Conservation (phyloP, 2,888 invertebrate genomes). For the Bellardia bayeri region DNA sequence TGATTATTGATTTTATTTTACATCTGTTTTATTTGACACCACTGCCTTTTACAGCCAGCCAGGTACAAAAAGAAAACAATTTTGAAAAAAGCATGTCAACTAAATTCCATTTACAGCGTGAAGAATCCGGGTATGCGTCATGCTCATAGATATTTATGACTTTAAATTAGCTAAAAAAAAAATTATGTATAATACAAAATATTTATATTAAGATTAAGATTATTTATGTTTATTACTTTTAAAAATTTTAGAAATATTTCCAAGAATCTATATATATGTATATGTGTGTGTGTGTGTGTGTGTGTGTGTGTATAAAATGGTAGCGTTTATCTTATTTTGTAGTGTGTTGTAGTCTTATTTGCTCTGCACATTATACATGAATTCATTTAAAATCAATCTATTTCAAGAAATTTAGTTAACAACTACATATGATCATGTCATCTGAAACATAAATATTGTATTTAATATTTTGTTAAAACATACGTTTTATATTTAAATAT, state of each 20-base stretch:
- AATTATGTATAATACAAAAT: neutral
- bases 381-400: no score
- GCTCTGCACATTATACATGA: no score
- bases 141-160: neutral
- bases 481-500: neutral
- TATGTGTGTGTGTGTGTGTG: no score
- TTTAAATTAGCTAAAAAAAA: conserved; percentile 1
- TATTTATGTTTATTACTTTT: neutral
- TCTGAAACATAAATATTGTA: neutral
- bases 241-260: neutral
- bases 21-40: neutral
- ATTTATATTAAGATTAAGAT: neutral
- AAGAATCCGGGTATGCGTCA: conserved; percentile 39
- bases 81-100: neutral
- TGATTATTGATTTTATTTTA: neutral
- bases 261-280: neutral
- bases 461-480: neutral
- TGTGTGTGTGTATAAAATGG: no score
- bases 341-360: no score
- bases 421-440: no score
- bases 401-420: no score
- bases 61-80: neutral
- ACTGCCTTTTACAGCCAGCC: conserved; percentile 23
- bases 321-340: no score
- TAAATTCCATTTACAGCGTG: neutral